Conservation (phyloP, 2,113 vertebrate species). For the Condylura cristata region DNA sequence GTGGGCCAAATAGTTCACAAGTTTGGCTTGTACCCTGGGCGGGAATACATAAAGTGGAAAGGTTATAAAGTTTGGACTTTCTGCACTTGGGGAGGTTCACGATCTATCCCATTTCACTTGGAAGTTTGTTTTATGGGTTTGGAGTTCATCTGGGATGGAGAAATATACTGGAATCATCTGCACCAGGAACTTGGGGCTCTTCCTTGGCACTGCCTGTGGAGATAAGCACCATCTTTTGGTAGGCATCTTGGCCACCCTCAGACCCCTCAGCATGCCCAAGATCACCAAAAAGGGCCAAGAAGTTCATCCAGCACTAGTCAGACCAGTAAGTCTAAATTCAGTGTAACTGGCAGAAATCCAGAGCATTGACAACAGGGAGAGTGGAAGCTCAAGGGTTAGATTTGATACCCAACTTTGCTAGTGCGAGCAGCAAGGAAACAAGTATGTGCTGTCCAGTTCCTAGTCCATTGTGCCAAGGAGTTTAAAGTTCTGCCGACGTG, state of each 20-base stretch:
- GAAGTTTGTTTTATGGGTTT: background rate
- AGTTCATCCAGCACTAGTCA: background rate
- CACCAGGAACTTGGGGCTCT: background rate
- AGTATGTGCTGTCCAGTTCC: background rate
- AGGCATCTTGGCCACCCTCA: background rate
- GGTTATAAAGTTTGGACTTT: background rate
- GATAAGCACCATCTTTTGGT: background rate
- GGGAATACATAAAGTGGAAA: background rate
- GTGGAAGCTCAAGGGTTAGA: background rate
- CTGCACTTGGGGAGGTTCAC: background rate
- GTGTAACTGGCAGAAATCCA: background rate
- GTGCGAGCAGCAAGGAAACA: background rate
- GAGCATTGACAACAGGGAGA: background rate
- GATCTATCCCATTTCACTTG: background rate
- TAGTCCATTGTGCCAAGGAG: background rate
- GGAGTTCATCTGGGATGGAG: background rate
- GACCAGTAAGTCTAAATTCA: background rate
- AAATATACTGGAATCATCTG: background rate
- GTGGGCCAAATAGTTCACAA: background rate
- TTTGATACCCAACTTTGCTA: background rate
- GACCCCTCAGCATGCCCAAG: background rate
- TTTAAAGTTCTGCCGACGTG: background rate
- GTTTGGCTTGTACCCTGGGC: too few species aligned
- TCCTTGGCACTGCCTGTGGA: background rate
- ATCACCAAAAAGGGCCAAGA: background rate